Evolutionary conservation across 2,888 invertebrate genomes (phyloP), one percentile per base, ranked within the genome.

Genomic region (Phortica magna): DNA sequence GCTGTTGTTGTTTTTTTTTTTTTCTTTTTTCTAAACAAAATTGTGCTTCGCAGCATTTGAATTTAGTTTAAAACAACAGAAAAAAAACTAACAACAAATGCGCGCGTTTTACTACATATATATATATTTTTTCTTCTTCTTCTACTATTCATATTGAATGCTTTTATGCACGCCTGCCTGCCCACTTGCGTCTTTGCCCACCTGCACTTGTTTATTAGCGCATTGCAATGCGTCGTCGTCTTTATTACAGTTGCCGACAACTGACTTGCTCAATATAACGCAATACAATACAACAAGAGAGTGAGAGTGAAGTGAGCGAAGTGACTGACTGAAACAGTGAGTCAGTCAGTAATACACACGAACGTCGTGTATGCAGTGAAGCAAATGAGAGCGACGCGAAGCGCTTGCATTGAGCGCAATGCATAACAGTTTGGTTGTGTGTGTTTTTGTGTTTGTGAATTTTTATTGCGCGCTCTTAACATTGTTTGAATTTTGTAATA

Each of bases 401-500:
- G 42, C 42, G 10, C 10, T 67, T 67, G n/a, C n/a, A 57, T 72
- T n/a, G 2, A 42, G 41, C 39, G 41, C 19, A 61, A 68, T 42
- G 41, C 39, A 53, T 61, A 12, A 53, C 12, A 65, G 61, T 42
- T 57, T 59, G 43, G 67, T 9, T 55, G 70, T 43, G 39, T 74
- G 74, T 76, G 7, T 74, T 72, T 75, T 55, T 75, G 73, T 72
- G 43, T 77, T 48, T 81, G 39, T 43, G 73, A 10, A 17, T 43
- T 19, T 70, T 48, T 53, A n/a, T 65, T 57, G 48, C 67, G 42
- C 57, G 78, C 79, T 82, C 80, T 82, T 79, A 83, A 86, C 83
- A 83, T 80, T 82, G 79, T 82, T 84, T 83, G 80, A 81, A 84
- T 84, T 84, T 84, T 84, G 84, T 84, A 84, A 84, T 82, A 78